Evolutionary conservation across 2,113 vertebrate species (phyloP), one percentile per base, ranked within the genome.

Genomic region (Recurvirostra avosetta): DNA sequence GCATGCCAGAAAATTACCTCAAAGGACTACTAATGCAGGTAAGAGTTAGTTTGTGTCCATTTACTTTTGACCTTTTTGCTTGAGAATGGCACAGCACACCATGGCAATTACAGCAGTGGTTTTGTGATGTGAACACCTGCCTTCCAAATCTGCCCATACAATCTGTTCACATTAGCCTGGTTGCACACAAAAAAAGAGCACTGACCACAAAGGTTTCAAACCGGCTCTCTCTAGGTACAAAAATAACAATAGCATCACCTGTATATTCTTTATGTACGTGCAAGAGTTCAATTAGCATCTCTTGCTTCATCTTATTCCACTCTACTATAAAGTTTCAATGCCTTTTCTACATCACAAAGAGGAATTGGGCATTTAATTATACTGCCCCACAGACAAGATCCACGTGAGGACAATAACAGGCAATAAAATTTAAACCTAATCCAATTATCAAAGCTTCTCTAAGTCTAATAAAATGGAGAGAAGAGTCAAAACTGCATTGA

Each of bases 221-320:
- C 65, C 56, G 68, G 94, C 75, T 93, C 93, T 94, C 86, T 93
- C 92, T 87, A 83, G 79, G 90, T 90, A 96, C 85, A 95, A 94
- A 96, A 97, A 97, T 96, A 97, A 94, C 94, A 97, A 94, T 88
- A 92, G 77, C 38, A 94, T 97, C 94, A 96, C 96, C 97, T 96
- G 96, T 86, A 65, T 0, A 1, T 40, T 92, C 88, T 92, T 96
- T 81, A 94, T 77, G 59, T 82, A 91, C 23, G 7, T 83, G 91
- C 92, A 65, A 66, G 62, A 93, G 92, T 71, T 93, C 90, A 92
- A 87, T 94, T 79, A 92, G 71, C 41, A 80, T 75, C 92, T 92
- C 91, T 68, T 73, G 73, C 78, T 81, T 88, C 36, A 1, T 56
- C 75, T 94, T 87, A 92, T 61, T 94, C 67, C 65, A 61, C 72